Base-by-base conservation (phyloP, 2,113 vertebrate species). In the Poecilia latipinna region DNA sequence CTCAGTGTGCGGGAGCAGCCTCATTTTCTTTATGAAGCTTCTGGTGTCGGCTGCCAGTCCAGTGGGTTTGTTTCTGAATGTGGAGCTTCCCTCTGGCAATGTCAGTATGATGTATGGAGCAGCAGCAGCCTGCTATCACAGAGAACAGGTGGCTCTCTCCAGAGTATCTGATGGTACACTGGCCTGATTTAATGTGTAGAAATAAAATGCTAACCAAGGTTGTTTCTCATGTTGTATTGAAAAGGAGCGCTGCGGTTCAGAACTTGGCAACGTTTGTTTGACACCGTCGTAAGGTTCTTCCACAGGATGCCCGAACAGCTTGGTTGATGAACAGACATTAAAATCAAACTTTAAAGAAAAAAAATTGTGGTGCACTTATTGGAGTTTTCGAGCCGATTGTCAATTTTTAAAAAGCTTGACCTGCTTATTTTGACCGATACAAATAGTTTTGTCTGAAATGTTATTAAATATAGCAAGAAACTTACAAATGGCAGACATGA, bases 101-200 rank as follows among this genome's bases (percentile, higher is more conserved):
- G 89, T 86, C 88, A 85, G 80, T 79, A 73, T 91, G 91, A 91
- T 88, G 78, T 79, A 92, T 89, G 83, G 75, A 84, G 78, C n/a
- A 76, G 79, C 80, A 79, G 85, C 86, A 86, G 80, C 67, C 84
- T 84, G 85, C 82, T 88, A 89, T 92, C 84, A 84, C 84, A 74
- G 68, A 82, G 80, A 90, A 88, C 90, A 90, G 87, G 90, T 87
- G 87, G 84, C 75, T 79, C 79, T 83, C 87, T 86, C 77, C 71
- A 57, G 81, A 89, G 81, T 79, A 76, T 63, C 54, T 76, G 70
- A 78, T 75, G 79, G 70, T 77, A 74, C 68, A 54, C 72, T 79
- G 78, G 83, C 79, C 80, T 82, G 88, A 84, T 89, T 84, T 79
- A 83, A 80, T 74, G 67, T 74, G 68, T 71, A 31, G 61, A 70